phyloP scores from a whole-genome alignment of 2,888 invertebrate genomes.

The Leptopterna dolabrata region DNA sequence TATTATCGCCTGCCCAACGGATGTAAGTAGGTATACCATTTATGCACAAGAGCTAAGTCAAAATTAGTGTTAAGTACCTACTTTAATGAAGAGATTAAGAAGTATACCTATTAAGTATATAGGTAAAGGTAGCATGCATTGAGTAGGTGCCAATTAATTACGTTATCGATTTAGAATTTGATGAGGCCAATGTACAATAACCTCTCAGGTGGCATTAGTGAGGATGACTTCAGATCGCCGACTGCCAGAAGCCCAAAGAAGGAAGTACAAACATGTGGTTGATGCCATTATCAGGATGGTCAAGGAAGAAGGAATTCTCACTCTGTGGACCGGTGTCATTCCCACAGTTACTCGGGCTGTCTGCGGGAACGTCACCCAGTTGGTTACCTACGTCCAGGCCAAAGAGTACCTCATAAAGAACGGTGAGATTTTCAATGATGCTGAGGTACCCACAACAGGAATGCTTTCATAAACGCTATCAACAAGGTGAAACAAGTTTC shows the following conservation, averaged over 20 bases:
- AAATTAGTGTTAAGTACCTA: too few relatives aligned
- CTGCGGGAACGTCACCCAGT: constrained; percentile 98
- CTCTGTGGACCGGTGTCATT: constrained; percentile 91
- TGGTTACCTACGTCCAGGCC: constrained; percentile 94
- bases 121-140: too few relatives aligned
- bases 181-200: too few relatives aligned
- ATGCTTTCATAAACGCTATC: too few relatives aligned
- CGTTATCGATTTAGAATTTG: too few relatives aligned
- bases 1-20: constrained; percentile 96
- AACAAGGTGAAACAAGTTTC: too few relatives aligned
- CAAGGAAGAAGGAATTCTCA: constrained; percentile 84
- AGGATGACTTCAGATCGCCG: constrained; percentile 98
- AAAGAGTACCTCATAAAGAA: constrained; percentile 75
- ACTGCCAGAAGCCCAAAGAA: constrained; percentile 84
- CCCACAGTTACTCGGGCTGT: constrained; percentile 91
- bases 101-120: too few relatives aligned
- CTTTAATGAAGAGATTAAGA: too few relatives aligned
- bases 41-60: too few relatives aligned
- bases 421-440: constrained; percentile 64
- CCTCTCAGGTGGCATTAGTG: constrained; percentile 81
- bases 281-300: constrained; percentile 86
- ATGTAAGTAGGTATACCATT: constrained; percentile 67
- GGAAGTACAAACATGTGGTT: constrained; percentile 93
- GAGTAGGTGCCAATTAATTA: too few relatives aligned
- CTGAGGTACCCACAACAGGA: too few relatives aligned